Percentiles rank a stretch among this genome's conserved stretches.
Conservation (phyloP, 23 tunicate genomes). For the Corella eumyota region DNA sequence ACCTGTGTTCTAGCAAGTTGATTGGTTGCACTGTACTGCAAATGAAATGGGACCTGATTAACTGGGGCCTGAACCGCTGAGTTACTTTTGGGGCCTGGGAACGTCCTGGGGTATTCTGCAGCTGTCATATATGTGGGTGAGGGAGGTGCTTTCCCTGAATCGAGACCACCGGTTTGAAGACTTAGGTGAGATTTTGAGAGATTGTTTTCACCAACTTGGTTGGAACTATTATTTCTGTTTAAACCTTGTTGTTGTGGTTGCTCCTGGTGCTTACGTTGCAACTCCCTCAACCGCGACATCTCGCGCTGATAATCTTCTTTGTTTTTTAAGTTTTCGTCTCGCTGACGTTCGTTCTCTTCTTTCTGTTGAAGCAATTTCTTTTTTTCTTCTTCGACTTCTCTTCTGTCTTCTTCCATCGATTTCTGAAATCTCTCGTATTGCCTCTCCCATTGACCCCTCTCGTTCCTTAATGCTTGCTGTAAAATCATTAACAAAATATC, state of each 20-base stretch:
- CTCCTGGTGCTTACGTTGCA: constrained; percentile 28
- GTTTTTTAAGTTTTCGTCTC: constrained; percentile 23
- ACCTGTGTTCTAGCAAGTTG: constrained; percentile 30
- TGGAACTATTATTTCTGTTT: constrained; percentile 32
- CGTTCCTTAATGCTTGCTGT: constrained; percentile 51
- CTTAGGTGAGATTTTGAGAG: constrained; percentile 54
- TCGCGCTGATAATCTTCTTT: constrained; percentile 68
- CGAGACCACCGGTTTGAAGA: constrained; percentile 18
- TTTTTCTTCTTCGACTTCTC: constrained; percentile 24
- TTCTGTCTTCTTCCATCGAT: constrained; percentile 21
- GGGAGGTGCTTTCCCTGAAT: constrained; percentile 4
- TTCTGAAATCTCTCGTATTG: constrained; percentile 34
- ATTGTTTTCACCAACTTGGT: not conserved
- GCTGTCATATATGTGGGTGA: constrained; percentile 45
- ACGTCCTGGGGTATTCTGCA: constrained; percentile 69
- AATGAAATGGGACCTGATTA: constrained; percentile 46
- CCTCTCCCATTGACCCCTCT: constrained; percentile 50
- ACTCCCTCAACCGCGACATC: constrained; percentile 39
- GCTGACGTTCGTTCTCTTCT: constrained; percentile 28
- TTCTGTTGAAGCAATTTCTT: constrained; percentile 15
- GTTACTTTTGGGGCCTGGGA: constrained; percentile 40
- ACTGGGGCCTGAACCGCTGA: constrained; percentile 6
- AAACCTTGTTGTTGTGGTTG: constrained; percentile 7
- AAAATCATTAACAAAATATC: no score
- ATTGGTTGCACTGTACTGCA: constrained; percentile 78